Evolutionary conservation across 2,797 vertebrate genomes (phyloP).

Genomic region (Jordanella pulchra): DNA sequence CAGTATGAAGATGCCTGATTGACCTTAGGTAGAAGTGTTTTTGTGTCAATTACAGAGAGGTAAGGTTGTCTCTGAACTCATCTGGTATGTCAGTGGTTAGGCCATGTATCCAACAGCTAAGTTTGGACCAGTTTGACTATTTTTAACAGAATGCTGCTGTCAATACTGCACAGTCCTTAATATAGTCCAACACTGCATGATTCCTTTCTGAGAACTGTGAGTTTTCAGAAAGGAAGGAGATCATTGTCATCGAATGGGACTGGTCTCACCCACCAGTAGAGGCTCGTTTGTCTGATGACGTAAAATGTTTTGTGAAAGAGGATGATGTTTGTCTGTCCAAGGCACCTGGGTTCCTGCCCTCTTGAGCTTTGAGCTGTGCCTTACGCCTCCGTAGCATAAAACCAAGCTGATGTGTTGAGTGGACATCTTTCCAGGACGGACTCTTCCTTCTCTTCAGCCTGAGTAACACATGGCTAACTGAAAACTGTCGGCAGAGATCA

Average conservation of each 20-base stretch:
- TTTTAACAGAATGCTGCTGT: no score
- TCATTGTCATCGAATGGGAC: neutral
- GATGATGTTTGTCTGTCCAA: neutral
- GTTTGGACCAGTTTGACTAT: neutral
- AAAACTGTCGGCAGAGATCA: constrained; percentile 43
- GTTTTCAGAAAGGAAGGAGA: no score
- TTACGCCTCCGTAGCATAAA: neutral
- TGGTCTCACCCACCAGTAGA: neutral
- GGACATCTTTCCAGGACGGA: neutral
- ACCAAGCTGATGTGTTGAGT: neutral
- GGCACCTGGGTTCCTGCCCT: neutral
- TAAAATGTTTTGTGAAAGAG: no score
- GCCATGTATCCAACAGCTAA: neutral
- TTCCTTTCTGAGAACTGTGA: neutral
- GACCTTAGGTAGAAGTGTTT: neutral
- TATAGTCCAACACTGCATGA: neutral
- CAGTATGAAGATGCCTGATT: neutral
- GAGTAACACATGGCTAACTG: constrained; percentile 3
- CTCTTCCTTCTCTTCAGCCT: neutral
- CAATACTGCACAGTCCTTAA: neutral
- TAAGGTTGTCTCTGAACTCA: neutral
- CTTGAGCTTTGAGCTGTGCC: neutral
- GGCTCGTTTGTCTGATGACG: no score
- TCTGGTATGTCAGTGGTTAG: neutral
- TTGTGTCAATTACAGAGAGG: no score